Percentiles rank a stretch among this genome's conserved stretches.
These are phyloP conservation scores for Stercorarius parasiticus DNA, from an alignment of 2,113 vertebrate species.

Conservation along the genomic window DNA sequence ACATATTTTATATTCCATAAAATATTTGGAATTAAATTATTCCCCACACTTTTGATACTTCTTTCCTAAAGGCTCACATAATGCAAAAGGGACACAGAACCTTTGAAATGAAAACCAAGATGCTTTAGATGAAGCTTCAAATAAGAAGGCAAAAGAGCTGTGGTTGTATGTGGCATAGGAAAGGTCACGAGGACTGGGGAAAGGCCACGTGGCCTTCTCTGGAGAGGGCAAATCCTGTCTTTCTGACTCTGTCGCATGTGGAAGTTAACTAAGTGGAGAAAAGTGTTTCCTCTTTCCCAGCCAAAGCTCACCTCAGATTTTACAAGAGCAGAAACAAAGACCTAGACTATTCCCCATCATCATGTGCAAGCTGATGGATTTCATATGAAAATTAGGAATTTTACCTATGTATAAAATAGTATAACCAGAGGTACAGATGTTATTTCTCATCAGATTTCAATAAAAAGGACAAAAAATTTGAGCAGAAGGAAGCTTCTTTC, in stretches of 20 bases:
- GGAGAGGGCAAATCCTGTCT: not conserved
- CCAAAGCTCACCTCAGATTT: not conserved
- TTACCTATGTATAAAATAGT: not conserved
- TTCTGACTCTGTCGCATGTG: not conserved
- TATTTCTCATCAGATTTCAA: not conserved
- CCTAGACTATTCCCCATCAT: not conserved
- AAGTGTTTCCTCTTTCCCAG: not conserved
- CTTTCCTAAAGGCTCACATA: not conserved
- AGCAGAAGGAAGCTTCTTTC: not conserved
- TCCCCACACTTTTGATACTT: not conserved
- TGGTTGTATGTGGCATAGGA: accelerated
- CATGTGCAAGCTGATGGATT: not conserved
- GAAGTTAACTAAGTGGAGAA: not conserved
- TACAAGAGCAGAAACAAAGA: not conserved
- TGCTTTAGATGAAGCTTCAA: not conserved
- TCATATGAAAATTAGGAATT: not conserved
- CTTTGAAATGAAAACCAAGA: not conserved
- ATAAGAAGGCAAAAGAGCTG: not conserved
- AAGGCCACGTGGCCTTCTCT: not conserved
- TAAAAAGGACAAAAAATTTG: not conserved
- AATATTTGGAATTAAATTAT: conserved; percentile 23
- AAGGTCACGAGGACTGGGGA: not conserved
- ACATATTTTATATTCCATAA: conserved; percentile 5
- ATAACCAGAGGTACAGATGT: not conserved
- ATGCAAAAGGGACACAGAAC: not conserved